These are phyloP conservation scores for Penaeus monodon DNA, from an alignment of 2,888 invertebrate genomes.

Conservation along the genomic window DNA sequence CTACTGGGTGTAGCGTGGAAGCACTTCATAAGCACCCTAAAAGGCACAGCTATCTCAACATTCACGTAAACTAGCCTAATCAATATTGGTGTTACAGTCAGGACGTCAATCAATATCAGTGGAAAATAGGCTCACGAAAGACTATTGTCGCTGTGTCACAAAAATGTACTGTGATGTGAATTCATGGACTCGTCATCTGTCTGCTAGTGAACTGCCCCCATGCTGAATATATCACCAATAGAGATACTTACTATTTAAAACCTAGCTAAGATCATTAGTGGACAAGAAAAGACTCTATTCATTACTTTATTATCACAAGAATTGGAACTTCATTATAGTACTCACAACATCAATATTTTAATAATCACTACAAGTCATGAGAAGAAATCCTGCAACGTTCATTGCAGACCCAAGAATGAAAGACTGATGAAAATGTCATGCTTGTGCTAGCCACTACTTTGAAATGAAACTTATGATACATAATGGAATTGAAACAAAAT, in stretches of 20 bases:
- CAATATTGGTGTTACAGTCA: slow-evolving; percentile 17
- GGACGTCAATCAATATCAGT: not conserved
- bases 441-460: no score
- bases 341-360: no score
- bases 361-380: no score
- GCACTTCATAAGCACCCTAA: slow-evolving; percentile 51
- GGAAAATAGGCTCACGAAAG: not conserved
- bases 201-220: not conserved
- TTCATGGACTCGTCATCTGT: no score
- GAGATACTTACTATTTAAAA: slow-evolving; percentile 10
- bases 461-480: no score
- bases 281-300: not conserved
- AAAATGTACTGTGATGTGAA: not conserved
- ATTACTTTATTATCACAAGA: not conserved
- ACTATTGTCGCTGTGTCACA: not conserved
- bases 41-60: slow-evolving; percentile 39
- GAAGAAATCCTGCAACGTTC: no score
- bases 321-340: no score
- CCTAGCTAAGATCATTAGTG: slow-evolving; percentile 8
- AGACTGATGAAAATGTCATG: no score
- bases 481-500: no score
- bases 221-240: slow-evolving; percentile 19
- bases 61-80: slow-evolving; percentile 9
- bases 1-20: slow-evolving; percentile 52
- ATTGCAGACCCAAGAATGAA: no score